These are phyloP conservation scores for Coendou prehensilis DNA, from an alignment of 2,797 vertebrate species.

Conservation along the genomic window DNA sequence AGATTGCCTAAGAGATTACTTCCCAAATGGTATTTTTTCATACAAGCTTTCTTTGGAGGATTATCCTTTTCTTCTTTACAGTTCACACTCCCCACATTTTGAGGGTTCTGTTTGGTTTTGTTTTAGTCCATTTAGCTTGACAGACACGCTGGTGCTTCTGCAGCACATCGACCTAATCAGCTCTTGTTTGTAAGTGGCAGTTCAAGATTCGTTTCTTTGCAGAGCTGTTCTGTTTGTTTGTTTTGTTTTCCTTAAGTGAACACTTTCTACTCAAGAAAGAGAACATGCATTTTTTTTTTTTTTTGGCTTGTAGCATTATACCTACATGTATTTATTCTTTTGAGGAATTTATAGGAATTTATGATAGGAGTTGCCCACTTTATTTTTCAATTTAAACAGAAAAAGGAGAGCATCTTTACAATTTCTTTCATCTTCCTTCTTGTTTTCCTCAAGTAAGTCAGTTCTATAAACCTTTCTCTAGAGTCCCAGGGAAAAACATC, in stretches of 20 bases:
- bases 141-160: slow-evolving; percentile 70
- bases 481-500: background rate
- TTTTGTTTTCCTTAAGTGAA: background rate
- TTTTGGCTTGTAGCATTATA: slow-evolving; percentile 73
- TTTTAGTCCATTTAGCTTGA: slow-evolving; percentile 66
- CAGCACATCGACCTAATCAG: slow-evolving; percentile 40
- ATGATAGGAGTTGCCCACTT: slow-evolving; percentile 43
- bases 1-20: background rate
- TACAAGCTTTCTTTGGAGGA: background rate
- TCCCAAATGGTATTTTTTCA: background rate
- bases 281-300: slow-evolving; percentile 25
- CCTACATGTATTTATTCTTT: slow-evolving; percentile 69
- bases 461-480: background rate
- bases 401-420: slow-evolving; percentile 12
- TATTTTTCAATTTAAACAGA: slow-evolving; percentile 71
- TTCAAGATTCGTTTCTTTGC: slow-evolving; percentile 61
- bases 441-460: background rate
- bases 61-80: background rate
- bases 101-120: background rate
- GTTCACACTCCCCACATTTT: background rate
- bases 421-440: background rate
- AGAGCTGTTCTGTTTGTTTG: slow-evolving; percentile 76
- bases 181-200: slow-evolving; percentile 69
- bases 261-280: slow-evolving; percentile 77
- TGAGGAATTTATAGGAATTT: slow-evolving; percentile 57